Evolutionary conservation across 2,113 vertebrate genomes (phyloP).

Genomic region (Vidua chalybeata): DNA sequence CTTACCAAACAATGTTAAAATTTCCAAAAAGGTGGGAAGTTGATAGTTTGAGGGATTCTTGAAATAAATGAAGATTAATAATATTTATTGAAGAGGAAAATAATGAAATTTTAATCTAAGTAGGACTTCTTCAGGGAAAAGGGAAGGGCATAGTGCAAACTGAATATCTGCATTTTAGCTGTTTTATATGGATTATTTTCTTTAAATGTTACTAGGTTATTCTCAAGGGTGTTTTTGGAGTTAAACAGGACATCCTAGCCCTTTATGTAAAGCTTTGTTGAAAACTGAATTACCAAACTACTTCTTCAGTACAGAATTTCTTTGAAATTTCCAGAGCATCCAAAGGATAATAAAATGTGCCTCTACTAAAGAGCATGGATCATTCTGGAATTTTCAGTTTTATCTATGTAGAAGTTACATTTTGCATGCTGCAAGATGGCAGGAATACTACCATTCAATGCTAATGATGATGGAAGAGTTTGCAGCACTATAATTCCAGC

Average conservation of each 20-base stretch:
- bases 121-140: neutral
- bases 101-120: neutral
- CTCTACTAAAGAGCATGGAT: neutral
- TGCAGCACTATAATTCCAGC: neutral
- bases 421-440: neutral
- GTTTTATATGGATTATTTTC: neutral
- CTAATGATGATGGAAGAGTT: neutral
- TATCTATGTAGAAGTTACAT: neutral
- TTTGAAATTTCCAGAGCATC: neutral
- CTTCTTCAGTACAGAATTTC: neutral
- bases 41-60: neutral
- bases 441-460: neutral
- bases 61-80: neutral
- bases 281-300: neutral
- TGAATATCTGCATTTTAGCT: neutral
- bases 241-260: neutral
- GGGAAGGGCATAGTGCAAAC: neutral
- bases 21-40: neutral
- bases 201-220: neutral
- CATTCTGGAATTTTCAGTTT: neutral
- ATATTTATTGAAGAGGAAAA: neutral
- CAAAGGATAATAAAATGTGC: neutral
- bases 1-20: neutral
- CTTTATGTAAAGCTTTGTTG: neutral
- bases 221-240: neutral